Percentiles rank a stretch among this genome's conserved stretches.
These are phyloP conservation scores for Planiliza haematocheilus DNA, from an alignment of 2,113 vertebrate species.

Conservation along the genomic window DNA sequence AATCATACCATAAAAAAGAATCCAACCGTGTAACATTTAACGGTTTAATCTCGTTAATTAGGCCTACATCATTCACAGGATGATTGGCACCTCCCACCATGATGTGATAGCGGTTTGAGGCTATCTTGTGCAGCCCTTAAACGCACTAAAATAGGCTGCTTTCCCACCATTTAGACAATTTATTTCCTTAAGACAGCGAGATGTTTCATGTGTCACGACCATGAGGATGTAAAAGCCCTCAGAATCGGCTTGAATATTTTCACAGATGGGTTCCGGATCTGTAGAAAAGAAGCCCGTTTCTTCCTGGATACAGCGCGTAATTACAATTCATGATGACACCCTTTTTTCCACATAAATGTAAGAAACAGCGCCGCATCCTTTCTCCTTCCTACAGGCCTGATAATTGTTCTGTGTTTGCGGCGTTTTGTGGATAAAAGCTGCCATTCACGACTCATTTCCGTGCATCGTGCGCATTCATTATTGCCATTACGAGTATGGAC, in stretches of 20 bases:
- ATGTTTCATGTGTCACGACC: neutral
- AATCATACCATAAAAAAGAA: neutral
- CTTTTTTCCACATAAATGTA: constrained; percentile 31
- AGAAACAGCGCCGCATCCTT: constrained; percentile 51
- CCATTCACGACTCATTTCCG: constrained; percentile 63
- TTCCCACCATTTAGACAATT: constrained; percentile 4
- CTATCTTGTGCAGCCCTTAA: constrained; percentile 33
- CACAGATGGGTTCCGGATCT: constrained; percentile 17
- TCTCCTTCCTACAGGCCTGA: constrained; percentile 15
- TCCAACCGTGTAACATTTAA: constrained; percentile 7
- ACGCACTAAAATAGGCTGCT: constrained; percentile 13
- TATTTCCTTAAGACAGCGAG: constrained; percentile 14
- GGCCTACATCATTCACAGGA: constrained; percentile 62
- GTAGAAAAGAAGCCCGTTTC: constrained; percentile 32
- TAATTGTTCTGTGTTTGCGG: constrained; percentile 13
- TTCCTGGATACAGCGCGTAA: constrained; percentile 51
- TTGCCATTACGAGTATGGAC: constrained; percentile 45
- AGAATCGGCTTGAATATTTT: neutral
- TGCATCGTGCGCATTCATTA: constrained; percentile 69
- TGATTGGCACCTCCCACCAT: constrained; percentile 77
- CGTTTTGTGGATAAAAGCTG: constrained; percentile 17
- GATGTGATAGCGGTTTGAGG: constrained; percentile 57
- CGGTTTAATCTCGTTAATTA: constrained; percentile 57
- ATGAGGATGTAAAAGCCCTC: constrained; percentile 6
- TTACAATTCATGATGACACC: constrained; percentile 74